phyloP scores from a whole-genome alignment of 2,888 invertebrate species.

The Cloeon dipterum region DNA sequence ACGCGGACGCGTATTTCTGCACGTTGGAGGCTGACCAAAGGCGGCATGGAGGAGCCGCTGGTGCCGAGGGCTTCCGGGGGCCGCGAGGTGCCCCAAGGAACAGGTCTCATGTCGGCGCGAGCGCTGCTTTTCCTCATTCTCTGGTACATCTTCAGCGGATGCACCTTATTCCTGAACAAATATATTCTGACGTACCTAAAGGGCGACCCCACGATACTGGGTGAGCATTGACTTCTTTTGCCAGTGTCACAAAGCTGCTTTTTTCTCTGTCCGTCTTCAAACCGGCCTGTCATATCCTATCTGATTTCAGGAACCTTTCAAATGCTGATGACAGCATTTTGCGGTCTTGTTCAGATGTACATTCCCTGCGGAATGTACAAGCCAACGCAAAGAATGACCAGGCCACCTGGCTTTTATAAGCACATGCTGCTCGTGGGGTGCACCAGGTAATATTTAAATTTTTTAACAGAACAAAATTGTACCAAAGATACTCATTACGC shows the following conservation, averaged over 20 bases:
- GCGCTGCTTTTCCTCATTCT: constrained; percentile 35
- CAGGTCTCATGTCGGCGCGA: constrained; percentile 30
- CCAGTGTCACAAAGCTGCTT: too few species aligned
- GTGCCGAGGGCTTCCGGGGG: too few species aligned
- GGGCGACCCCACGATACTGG: constrained; percentile 48
- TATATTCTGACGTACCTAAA: constrained; percentile 46
- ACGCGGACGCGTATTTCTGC: too few species aligned
- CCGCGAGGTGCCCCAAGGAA: too few species aligned
- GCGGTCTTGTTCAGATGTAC: constrained; percentile 51
- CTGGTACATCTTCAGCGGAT: constrained; percentile 58
- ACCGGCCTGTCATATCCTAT: too few species aligned
- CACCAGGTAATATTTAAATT: constrained; percentile 23
- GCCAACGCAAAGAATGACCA: constrained; percentile 26
- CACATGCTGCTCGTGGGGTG: constrained; percentile 52
- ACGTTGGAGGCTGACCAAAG: too few species aligned
- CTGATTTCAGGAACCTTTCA: constrained; percentile 37
- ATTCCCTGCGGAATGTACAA: constrained; percentile 50
- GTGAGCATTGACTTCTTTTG: constrained; percentile 18
- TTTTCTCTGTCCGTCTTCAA: too few species aligned
- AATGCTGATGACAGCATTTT: constrained; percentile 47
- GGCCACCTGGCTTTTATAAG: constrained; percentile 43
- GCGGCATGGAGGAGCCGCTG: too few species aligned
- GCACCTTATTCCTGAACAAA: constrained; percentile 53
- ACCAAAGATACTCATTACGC: neutral
- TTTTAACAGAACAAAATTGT: neutral